Base-by-base conservation (phyloP, 2,113 vertebrate genomes). In the Merops nubicus region DNA sequence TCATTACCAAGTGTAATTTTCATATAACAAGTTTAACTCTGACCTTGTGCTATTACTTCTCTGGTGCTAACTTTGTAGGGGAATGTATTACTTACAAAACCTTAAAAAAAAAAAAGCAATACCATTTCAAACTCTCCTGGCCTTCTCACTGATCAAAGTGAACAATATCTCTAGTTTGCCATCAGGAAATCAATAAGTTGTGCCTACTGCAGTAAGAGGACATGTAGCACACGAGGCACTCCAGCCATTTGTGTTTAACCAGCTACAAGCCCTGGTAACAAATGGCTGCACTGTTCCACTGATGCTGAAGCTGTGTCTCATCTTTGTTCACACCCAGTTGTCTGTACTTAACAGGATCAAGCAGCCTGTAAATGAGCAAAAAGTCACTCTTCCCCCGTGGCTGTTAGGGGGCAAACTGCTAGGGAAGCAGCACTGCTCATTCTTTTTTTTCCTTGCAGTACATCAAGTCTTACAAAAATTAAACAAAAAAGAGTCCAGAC, bases 1-100 rank as follows among this genome's bases (percentile, higher is more conserved):
- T 97, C 89, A 96, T 96, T 97, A 97, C 80, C 74, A 93, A 94
- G 91, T 63, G 81, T 96, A 97, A 97, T 96, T 96, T 97, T 91
- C 85, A 74, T 43, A 34, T 86, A 97, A 95, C 70, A 94, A 96
- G 83, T 95, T 96, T 96, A 97, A 94, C 73, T 86, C 67, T 70
- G 78, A 90, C 93, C 95, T 93, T 73, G 63, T 88, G 47, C 67
- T 81, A 75, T 92, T 96, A 83, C 45, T 94, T 64, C 60, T 89
- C 56, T 40, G 50, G 17, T 95, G 53, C 56, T 83, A 92, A 89
- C 78, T 96, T 95, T 87, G 67, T 42, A 83, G 40, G 62, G 40
- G 62, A 96, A 94, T 54, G 36, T n/a, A 47, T 63, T 73, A 60
- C 60, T 87, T 89, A n/a, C 8, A 54, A 91, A 94, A 67, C 36